Evolutionary conservation across 1,140 invertebrate species (phyloP), one percentile per base, ranked within the genome.

Genomic region (Acromyrmex heyeri): DNA sequence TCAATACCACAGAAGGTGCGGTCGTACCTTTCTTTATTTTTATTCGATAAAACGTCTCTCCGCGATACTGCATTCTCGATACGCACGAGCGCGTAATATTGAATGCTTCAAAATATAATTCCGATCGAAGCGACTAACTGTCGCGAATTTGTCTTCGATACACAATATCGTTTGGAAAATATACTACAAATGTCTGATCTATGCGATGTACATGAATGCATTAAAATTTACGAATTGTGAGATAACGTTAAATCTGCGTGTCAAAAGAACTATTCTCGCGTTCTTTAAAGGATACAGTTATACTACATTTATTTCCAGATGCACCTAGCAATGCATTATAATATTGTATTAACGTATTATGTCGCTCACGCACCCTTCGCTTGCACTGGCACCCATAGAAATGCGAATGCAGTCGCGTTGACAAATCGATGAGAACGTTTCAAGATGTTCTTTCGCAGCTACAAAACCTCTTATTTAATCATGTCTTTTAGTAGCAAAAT

Each of bases 1-100:
- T 86, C 70, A 48, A 88, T 92, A 91, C 93, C 93, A 77, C 93
- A 93, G 75, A 85, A 90, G 82, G 82, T 91, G 92, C 69, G 90
- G 92, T 92, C 70, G 48, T 75, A 67, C 27, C 21, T 82, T 90
- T 83, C 81, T 65, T 87, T 70, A 24, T 83, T 75, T 82, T 6
- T 44, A 55, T 27, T 65, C 27, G 6, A 34, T 34, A 30, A 81
- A 82, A 87, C 75, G 65, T 75, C 57, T 50, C 69, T 27, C 44
- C 69, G 18, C 2, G 38, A 48, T 48, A 48, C 48, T 67, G 24
- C 34, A 62, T 62, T 75, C 55, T 18, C 27, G 27, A 62, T 83
- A 50, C 2, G 34, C 55, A 48, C n/a, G 53, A 38, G 38, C 48
- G 73, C 38, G 16, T 62, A 61, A 75, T 83, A 83, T 83, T 38